Evolutionary conservation across 2,888 invertebrate species (phyloP).

Genomic region (Platypus cylindrus): DNA sequence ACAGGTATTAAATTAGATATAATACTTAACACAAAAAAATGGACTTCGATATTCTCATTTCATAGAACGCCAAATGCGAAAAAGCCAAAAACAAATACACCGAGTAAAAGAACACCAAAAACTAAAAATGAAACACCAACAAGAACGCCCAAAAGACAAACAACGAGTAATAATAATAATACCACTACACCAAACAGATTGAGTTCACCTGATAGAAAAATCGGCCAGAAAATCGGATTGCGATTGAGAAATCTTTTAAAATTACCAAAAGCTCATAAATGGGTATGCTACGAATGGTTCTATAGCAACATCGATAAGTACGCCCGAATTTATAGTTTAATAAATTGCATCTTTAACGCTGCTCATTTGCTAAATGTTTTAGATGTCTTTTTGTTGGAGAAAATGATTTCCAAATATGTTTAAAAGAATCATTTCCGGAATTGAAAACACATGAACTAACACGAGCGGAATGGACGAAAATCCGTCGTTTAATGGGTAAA

Average conservation of each 20-base stretch:
- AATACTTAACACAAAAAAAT: neutral
- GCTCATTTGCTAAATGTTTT: slow-evolving; percentile 1
- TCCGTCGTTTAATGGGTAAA: slow-evolving; percentile 92
- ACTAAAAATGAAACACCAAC: slow-evolving; percentile 24
- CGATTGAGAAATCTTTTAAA: slow-evolving; percentile 84
- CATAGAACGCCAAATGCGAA: slow-evolving; percentile 54
- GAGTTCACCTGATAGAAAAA: slow-evolving; percentile 62
- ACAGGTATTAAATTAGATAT: slow-evolving; percentile 24
- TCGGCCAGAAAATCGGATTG: slow-evolving; percentile 82
- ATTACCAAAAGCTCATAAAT: slow-evolving; percentile 95
- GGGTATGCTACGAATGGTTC: slow-evolving; percentile 99
- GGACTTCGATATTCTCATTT: neutral
- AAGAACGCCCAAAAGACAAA: slow-evolving; percentile 28
- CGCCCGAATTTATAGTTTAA: neutral
- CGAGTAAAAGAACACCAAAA: slow-evolving; percentile 28
- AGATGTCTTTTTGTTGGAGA: slow-evolving; percentile 80
- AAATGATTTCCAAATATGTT: slow-evolving; percentile 90
- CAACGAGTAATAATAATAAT: slow-evolving; percentile 23
- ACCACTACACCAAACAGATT: slow-evolving; percentile 35
- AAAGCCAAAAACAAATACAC: slow-evolving; percentile 45
- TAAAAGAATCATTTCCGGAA: slow-evolving; percentile 89
- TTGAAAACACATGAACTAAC: slow-evolving; percentile 73
- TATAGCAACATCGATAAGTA: slow-evolving; percentile 91
- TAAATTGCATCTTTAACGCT: neutral
- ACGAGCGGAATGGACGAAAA: slow-evolving; percentile 89